Percentiles rank a stretch among this genome's conserved stretches.
phyloP scores from a whole-genome alignment of 2,888 invertebrate species.

The Tenthredo amoena region DNA sequence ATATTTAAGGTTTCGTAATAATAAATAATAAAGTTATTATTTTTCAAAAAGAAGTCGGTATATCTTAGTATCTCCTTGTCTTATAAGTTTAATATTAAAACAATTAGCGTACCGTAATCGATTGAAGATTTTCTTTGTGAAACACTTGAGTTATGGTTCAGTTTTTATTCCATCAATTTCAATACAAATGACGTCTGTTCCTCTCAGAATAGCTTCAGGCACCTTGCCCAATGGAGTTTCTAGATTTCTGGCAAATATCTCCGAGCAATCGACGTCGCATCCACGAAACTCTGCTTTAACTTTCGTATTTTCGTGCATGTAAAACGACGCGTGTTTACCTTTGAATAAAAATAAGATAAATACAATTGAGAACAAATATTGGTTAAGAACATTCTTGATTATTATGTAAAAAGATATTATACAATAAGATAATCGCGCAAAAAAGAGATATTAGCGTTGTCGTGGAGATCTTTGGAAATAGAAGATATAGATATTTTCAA shows the following conservation, averaged over 20 bases:
- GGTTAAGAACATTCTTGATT: background rate
- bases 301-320: slow-evolving; percentile 75
- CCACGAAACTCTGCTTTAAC: slow-evolving; percentile 77
- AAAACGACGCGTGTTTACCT: slow-evolving; percentile 75
- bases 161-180: slow-evolving; percentile 66
- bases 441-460: background rate
- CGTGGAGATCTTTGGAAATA: slow-evolving; percentile 17
- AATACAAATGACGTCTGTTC: slow-evolving; percentile 75
- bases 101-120: background rate
- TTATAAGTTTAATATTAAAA: background rate
- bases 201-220: slow-evolving; percentile 77
- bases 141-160: slow-evolving; percentile 19
- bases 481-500: background rate
- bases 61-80: background rate
- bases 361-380: background rate
- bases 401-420: slow-evolving; percentile 31
- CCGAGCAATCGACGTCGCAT: slow-evolving; percentile 74
- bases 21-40: slow-evolving; percentile 61
- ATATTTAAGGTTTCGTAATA: slow-evolving; percentile 51
- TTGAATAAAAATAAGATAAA: background rate
- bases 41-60: slow-evolving; percentile 54
- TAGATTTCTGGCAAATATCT: slow-evolving; percentile 76
- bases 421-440: background rate
- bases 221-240: slow-evolving; percentile 76
- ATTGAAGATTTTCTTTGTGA: slow-evolving; percentile 33